These are phyloP conservation scores for Dryocosmus kuriphilus DNA, from an alignment of 2,888 invertebrate species.

Conservation along the genomic window DNA sequence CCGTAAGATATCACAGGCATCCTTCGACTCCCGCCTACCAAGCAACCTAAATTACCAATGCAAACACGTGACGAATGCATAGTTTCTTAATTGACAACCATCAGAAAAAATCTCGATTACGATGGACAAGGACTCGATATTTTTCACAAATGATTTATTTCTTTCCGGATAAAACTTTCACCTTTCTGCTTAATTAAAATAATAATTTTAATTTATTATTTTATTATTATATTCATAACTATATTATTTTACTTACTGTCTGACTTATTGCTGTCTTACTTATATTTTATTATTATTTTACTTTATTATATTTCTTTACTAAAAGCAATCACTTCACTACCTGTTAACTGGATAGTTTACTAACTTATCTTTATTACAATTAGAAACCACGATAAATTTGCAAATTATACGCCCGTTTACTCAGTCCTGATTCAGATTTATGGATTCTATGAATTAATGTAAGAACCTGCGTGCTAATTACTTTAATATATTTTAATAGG, in stretches of 20 bases:
- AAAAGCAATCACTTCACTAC: neutral
- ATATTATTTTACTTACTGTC: neutral
- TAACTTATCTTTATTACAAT: constrained; percentile 16
- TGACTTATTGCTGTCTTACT: neutral
- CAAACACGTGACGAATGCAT: constrained; percentile 16
- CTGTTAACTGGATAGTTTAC: neutral
- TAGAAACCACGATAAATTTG: neutral
- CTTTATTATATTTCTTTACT: neutral
- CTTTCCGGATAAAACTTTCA: neutral
- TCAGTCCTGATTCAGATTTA: neutral
- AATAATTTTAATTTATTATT: neutral
- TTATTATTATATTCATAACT: neutral
- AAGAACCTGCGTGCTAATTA: neutral
- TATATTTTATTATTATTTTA: neutral
- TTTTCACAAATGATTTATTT: neutral
- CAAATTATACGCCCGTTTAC: neutral
- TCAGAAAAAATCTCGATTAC: constrained; percentile 10
- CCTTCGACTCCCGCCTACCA: constrained; percentile 50
- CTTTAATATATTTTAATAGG: constrained; percentile 9
- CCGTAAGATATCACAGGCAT: constrained; percentile 53
- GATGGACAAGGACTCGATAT: constrained; percentile 20
- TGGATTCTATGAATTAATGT: constrained; percentile 1
- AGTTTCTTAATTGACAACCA: constrained; percentile 20
- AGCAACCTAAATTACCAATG: constrained; percentile 48
- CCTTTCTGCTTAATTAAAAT: neutral